Conservation (phyloP, 30 jellyfish, hydroid and myxozoan genomes). For the Sanderia malayensis region DNA sequence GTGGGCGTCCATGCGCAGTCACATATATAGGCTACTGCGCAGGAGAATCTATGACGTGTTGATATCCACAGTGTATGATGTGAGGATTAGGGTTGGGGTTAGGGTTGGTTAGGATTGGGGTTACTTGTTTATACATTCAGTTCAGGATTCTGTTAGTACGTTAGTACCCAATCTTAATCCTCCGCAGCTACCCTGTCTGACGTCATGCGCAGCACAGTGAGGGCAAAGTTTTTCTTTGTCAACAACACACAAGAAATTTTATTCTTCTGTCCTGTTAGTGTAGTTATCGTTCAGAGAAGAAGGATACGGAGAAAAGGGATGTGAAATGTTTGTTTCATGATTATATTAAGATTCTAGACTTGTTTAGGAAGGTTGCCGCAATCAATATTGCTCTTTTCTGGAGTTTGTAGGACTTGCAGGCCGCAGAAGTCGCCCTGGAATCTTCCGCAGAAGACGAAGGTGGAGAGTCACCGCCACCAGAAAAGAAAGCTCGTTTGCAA, state of each 20-base stretch:
- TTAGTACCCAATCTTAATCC: no score
- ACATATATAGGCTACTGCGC: no score
- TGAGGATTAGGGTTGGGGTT: no score
- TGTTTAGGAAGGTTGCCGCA: neutral
- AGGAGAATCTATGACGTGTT: no score
- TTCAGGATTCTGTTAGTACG: no score
- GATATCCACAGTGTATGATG: no score
- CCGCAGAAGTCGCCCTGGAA: slow-evolving; percentile 97
- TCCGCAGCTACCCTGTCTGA: no score
- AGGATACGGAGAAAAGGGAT: neutral
- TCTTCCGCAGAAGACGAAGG: slow-evolving; percentile 83
- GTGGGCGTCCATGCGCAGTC: no score
- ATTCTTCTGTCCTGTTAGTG: neutral
- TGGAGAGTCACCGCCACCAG: slow-evolving; percentile 97
- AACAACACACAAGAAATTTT: slow-evolving; percentile 20
- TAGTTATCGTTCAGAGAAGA: neutral
- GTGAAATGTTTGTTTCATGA: neutral
- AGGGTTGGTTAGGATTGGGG: no score
- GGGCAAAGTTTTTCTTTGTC: slow-evolving; percentile 51
- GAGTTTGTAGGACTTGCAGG: slow-evolving; percentile 92
- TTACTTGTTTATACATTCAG: no score
- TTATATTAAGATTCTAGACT: no score
- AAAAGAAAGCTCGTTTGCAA: slow-evolving; percentile 84
- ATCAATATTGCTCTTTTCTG: slow-evolving; percentile 79
- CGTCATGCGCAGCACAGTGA: slow-evolving; percentile 62